These are phyloP conservation scores for Cyclargus thomasi DNA, from an alignment of 1,140 invertebrate genomes.

Conservation along the genomic window DNA sequence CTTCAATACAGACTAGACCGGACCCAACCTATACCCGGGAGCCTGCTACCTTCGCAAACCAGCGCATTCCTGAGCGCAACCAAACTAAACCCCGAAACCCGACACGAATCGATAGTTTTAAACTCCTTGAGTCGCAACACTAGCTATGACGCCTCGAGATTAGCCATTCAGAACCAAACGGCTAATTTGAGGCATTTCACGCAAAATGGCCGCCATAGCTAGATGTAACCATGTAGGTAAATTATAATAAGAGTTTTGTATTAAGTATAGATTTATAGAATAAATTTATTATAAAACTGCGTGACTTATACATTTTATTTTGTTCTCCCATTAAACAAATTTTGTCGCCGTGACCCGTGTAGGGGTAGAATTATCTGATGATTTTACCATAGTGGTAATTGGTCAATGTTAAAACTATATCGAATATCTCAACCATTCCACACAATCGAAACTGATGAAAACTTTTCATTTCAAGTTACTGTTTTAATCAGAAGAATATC, in stretches of 20 bases:
- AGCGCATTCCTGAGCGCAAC: slow-evolving; percentile 59
- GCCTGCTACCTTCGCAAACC: slow-evolving; percentile 56
- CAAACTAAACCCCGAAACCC: slow-evolving; percentile 41
- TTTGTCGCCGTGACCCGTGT: too few species aligned
- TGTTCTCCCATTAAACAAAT: slow-evolving; percentile 16
- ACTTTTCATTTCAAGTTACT: too few species aligned
- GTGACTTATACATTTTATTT: slow-evolving; percentile 32
- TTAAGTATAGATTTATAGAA: slow-evolving; percentile 22
- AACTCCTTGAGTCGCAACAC: slow-evolving; percentile 38
- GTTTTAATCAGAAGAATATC: too few species aligned
- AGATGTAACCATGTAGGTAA: slow-evolving; percentile 22
- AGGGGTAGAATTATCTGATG: too few species aligned
- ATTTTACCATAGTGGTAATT: too few species aligned
- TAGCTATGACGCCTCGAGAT: slow-evolving; percentile 53
- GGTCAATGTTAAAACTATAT: too few species aligned
- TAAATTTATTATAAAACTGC: slow-evolving; percentile 37
- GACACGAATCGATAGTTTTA: slow-evolving; percentile 37
- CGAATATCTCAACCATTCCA: too few species aligned
- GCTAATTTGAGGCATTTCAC: slow-evolving; percentile 51
- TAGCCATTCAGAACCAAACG: slow-evolving; percentile 42
- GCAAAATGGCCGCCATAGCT: slow-evolving; percentile 61
- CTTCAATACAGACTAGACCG: slow-evolving; percentile 55
- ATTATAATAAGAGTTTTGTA: slow-evolving; percentile 17
- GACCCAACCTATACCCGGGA: slow-evolving; percentile 52
- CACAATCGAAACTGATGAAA: too few species aligned